These are phyloP conservation scores for Chouioia cunea DNA, from an alignment of 2,888 invertebrate genomes.

Conservation along the genomic window DNA sequence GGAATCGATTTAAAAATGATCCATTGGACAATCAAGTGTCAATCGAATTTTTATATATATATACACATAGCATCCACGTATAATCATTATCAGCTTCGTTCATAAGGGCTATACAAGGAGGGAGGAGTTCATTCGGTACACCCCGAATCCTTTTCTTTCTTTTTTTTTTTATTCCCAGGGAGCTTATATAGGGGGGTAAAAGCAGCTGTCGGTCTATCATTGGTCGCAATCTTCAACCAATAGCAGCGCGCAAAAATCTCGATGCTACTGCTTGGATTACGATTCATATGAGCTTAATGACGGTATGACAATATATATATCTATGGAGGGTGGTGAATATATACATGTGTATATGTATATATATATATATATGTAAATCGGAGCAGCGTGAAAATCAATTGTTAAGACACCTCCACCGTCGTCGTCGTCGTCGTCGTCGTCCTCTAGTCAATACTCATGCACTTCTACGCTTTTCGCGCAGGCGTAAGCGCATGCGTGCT, in stretches of 20 bases:
- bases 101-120: no score
- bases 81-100: no score
- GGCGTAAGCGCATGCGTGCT: no score
- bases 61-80: no score
- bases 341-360: not conserved
- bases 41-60: no score
- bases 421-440: constrained; percentile 10
- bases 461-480: no score
- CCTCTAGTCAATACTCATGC: no score
- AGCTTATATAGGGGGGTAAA: not conserved
- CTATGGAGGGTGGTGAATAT: not conserved
- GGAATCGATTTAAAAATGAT: no score
- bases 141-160: constrained; percentile 36
- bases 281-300: no score
- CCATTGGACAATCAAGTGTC: no score
- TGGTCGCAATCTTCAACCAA: constrained; percentile 64
- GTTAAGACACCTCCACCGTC: constrained; percentile 56
- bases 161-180: not conserved
- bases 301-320: no score
- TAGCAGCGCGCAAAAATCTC: no score
- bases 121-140: not conserved
- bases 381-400: constrained; percentile 65
- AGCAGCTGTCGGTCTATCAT: constrained; percentile 65
- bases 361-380: constrained; percentile 57
- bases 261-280: not conserved